Evolutionary conservation across 2,113 vertebrate genomes (phyloP), one percentile per base, ranked within the genome.

Genomic region (Tupaia chinensis): DNA sequence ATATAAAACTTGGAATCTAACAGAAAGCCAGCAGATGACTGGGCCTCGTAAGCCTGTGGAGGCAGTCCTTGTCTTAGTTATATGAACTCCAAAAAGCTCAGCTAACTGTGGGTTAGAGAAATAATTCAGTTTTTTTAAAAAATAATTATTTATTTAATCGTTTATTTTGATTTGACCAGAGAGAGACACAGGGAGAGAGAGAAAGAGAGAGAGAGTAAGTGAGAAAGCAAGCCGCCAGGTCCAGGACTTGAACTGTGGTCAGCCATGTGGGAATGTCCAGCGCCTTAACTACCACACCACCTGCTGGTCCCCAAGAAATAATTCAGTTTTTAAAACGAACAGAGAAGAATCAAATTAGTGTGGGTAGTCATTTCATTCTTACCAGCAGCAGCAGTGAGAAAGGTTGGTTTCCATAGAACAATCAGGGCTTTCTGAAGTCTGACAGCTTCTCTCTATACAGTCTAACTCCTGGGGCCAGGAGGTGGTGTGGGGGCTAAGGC

Each of bases 301-400:
- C n/a, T n/a, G n/a, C n/a, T n/a, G n/a, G n/a, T n/a, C n/a, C n/a
- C n/a, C n/a, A n/a, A n/a, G n/a, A n/a, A n/a, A n/a, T n/a, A n/a
- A n/a, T n/a, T n/a, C n/a, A n/a, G n/a, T 96, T 98, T 98, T 92
- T 95, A 44, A 91, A 94, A 81, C 85, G n/a, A 96, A 73, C 7
- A 58, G 17, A 66, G 32, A 25, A 95, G 90, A 95, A 74, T 29
- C 76, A 87, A 74, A 63, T 53, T 88, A 27, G 7, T 66, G 63
- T n/a, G n/a, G n/a, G 23, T 1, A 8, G 13, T 76, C 66, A 0
- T 60, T 96, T 66, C 56, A 5, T 56, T 65, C 54, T 78, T 0
- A 5, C 54, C 1, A 1, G 19, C 19, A 0, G 15, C 27, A n/a
- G 15, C 6, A 4, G 14, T 14, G 20, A 76, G 16, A 44, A 44